phyloP scores from a whole-genome alignment of 35 echinoderm and acorn worm genomes.

The Eucidaris tribuloides region DNA sequence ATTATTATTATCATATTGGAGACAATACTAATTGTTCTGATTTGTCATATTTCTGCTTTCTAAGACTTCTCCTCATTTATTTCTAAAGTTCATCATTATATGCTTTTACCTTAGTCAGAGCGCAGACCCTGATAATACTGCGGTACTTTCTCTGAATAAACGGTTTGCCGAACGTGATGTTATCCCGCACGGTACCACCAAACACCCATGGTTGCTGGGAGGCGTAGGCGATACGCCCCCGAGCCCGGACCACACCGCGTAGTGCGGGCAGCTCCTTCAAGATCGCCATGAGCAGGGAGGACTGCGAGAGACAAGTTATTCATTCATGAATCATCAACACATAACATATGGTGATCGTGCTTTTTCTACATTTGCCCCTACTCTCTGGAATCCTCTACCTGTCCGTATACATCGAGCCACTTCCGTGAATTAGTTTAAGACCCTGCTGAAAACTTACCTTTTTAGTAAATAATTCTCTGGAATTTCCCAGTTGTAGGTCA shows the following conservation, averaged over 20 bases:
- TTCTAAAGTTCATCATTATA: not conserved
- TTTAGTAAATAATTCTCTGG: not conserved
- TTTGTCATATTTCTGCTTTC: too few species aligned
- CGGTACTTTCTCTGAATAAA: conserved; percentile 50
- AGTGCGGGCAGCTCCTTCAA: conserved; percentile 62
- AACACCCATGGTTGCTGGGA: conserved; percentile 86
- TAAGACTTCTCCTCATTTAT: too few species aligned
- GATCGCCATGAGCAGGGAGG: conserved; percentile 65
- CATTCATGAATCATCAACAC: not conserved
- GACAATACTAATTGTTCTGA: too few species aligned
- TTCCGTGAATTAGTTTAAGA: too few species aligned
- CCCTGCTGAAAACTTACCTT: too few species aligned
- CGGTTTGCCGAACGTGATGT: conserved; percentile 73
- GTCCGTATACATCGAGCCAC: too few species aligned
- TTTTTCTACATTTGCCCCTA: too few species aligned
- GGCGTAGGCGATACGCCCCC: conserved; percentile 48
- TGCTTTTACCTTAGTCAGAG: conserved; percentile 56
- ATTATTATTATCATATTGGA: too few species aligned
- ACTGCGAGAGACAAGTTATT: conserved; percentile 24
- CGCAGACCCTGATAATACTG: conserved; percentile 59
- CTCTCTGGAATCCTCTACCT: too few species aligned
- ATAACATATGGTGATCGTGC: too few species aligned
- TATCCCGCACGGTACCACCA: conserved; percentile 63
- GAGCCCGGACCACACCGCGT: conserved; percentile 22
- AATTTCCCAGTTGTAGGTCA: too few species aligned